Evolutionary conservation across 2,113 vertebrate species (phyloP), one percentile per base, ranked within the genome.

Genomic region (Gasterosteus nipponicus): DNA sequence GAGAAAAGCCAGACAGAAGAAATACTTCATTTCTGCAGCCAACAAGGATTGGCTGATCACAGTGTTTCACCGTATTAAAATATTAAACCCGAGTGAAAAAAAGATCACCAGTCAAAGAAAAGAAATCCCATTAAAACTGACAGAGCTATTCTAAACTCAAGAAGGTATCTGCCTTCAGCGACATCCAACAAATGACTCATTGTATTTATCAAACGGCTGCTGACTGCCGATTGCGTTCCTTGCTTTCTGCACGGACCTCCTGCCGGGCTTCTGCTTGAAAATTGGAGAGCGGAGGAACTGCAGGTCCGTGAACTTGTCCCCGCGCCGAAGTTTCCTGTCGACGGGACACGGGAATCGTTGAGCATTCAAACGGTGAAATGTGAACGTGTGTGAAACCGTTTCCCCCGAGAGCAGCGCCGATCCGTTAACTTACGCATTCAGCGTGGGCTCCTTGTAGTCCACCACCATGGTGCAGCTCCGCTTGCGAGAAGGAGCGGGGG

Each of bases 251-350:
- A 73, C 75, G 5, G 91, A 90, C 10, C 29, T 78, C 74, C 84
- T 69, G 4, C 41, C 67, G 1, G 86, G 31, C 62, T 83, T 91
- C 70, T 86, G 82, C 60, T 93, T 92, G 87, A 96, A 99, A 90
- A 98, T 82, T 3, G 98, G 97, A 35, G 98, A 99, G 74, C 83
- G 46, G 82, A 99, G 94, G 89, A 99, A 98, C 75, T 91, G 81
- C 3, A 94, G 75, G 84, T 99, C 97, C 68, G 98, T 99, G 88
- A 95, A 96, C 22, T 95, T 96, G 85, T 99, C 98, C 15, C 98
- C 98, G 77, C 97, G 96, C 41, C 98, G 94, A 31, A 99, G 95
- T 88, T 98, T 99, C 91, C 98, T 99, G 65, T 85, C 8, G 73
- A 38, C 19, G 60, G 49, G 63, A 47, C 47, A 54, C n/a, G 9